These are phyloP conservation scores for Drosophila nannoptera DNA, from an alignment of 1,140 invertebrate genomes.

Conservation along the genomic window DNA sequence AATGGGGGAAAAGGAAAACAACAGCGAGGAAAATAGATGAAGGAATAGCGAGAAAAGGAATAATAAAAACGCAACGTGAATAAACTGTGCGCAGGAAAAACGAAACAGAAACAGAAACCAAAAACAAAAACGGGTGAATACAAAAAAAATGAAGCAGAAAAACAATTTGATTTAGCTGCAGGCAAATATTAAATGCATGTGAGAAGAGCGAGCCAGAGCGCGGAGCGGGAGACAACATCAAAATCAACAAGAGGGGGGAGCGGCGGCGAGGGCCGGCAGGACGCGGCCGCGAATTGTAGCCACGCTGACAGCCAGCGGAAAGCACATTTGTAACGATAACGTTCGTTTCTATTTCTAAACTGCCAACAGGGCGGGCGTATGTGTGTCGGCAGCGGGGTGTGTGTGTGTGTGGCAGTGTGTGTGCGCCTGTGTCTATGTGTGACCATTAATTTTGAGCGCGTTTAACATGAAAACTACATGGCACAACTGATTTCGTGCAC, in stretches of 20 bases:
- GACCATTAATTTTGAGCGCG: conserved; percentile 75
- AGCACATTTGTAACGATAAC: conserved; percentile 75
- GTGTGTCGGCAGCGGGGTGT: conserved; percentile 1
- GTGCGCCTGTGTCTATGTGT: conserved; percentile 46
- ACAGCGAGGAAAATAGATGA: conserved; percentile 4
- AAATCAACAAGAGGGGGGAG: conserved; percentile 49
- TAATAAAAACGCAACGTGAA: conserved; percentile 12
- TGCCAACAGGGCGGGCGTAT: conserved; percentile 28
- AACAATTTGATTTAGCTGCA: conserved; percentile 71
- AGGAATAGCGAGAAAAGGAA: conserved; percentile 3
- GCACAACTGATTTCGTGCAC: conserved; percentile 72
- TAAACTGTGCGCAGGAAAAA: conserved; percentile 1
- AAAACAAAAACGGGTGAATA: neutral
- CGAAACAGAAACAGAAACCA: neutral
- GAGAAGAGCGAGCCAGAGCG: conserved; percentile 1
- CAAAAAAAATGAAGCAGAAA: conserved; percentile 53
- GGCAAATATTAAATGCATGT: conserved; percentile 65
- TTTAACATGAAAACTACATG: conserved; percentile 76
- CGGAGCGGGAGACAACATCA: conserved; percentile 45
- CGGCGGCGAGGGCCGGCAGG: conserved; percentile 20
- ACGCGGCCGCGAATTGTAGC: conserved; percentile 60
- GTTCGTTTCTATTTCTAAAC: conserved; percentile 70
- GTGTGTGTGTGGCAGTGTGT: conserved; percentile 18
- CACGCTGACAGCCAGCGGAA: conserved; percentile 71
- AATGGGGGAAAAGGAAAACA: conserved; percentile 1